Conservation (phyloP, 2,888 invertebrate species). For the Oithona nana region DNA sequence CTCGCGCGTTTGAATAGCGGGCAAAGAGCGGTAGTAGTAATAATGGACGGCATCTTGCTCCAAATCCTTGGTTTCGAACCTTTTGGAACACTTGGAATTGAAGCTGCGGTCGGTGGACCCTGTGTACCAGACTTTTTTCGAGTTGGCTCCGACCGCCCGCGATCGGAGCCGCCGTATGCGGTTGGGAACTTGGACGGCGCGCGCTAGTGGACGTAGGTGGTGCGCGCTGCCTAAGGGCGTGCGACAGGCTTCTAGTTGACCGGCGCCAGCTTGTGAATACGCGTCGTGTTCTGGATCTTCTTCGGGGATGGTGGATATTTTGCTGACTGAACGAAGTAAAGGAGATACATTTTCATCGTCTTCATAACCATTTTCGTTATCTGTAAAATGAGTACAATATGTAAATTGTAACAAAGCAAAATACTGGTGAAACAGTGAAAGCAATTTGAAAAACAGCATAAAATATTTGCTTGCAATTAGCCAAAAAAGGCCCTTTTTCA, state of each 20-base stretch:
- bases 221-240: neutral
- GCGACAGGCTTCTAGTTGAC: neutral
- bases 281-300: neutral
- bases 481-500: no score
- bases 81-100: conserved; percentile 4
- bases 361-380: no score
- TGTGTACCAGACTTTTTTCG: conserved; percentile 6
- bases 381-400: no score
- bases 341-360: no score
- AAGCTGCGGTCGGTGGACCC: conserved; percentile 3
- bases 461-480: no score
- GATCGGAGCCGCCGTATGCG: neutral
- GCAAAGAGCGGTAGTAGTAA: conserved; percentile 12
- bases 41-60: conserved; percentile 8
- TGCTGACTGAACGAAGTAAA: no score
- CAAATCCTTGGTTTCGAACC: conserved; percentile 1
- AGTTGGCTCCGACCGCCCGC: neutral
- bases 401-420: no score
- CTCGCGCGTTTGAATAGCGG: neutral
- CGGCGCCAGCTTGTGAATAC: neutral
- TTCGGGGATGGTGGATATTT: neutral
- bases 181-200: neutral
- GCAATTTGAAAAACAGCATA: no score
- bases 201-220: no score
- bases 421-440: no score